Evolutionary conservation across 2,113 vertebrate species (phyloP), one percentile per base, ranked within the genome.

Genomic region (Formicarius rufipectus): DNA sequence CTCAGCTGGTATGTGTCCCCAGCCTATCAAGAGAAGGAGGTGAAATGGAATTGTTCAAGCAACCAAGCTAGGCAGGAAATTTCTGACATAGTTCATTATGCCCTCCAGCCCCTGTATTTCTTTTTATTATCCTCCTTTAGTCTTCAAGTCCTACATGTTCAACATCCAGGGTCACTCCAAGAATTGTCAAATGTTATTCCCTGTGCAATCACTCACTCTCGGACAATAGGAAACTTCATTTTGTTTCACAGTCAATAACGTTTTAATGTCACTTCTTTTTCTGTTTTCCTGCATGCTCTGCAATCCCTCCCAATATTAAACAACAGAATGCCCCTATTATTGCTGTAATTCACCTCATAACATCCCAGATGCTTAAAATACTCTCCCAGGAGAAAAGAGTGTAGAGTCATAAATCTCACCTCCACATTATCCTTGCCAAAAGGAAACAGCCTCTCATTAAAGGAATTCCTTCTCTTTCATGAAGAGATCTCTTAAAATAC

Each of bases 111-210:
- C 87, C 73, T 79, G 53, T 89, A 95, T 87, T 95, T 92, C 91
- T 95, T 97, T 95, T 97, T 95, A 95, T 95, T 96, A 97, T 55
- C 45, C 4, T 91, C 85, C 87, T 89, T 95, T 58, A 89, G 53
- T 90, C 75, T 92, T 87, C 84, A 86, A 83, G 92, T 90, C 79
- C 80, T 89, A 39, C 50, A 75, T 23, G 88, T 78, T 93, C 90
- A 84, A 86, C 31, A 59, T 85, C 52, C 77, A 56, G 86, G 90
- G 88, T 96, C 96, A 93, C 86, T 95, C 35, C 14, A 56, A 84
- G 73, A 89, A 89, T 77, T 93, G 95, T 93, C 93, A 95, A 90
- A 77, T 7, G 6, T 49, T 79, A 93, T 75, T 96, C 95, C 90
- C 76, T 10, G 12, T 8, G 20, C 4, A 19, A 92, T 95, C 76